phyloP scores from a whole-genome alignment of 2,888 invertebrate species.

The Diaprepes abbreviatus region DNA sequence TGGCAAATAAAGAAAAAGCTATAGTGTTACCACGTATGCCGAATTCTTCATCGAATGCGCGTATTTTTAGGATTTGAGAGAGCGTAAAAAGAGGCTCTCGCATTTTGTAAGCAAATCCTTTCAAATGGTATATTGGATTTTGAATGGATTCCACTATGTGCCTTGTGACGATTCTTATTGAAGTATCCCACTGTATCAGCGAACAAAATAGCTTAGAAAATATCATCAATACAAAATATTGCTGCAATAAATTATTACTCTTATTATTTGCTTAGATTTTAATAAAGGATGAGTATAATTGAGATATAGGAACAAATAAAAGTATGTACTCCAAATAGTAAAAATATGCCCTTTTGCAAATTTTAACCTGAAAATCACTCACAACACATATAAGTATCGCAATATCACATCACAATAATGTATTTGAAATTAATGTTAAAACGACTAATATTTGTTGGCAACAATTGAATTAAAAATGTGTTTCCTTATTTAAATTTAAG shows the following conservation, averaged over 20 bases:
- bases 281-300: too few relatives aligned
- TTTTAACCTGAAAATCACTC: too few relatives aligned
- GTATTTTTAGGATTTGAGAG: slow-evolving; percentile 67
- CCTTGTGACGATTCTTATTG: slow-evolving; percentile 45
- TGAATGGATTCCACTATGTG: slow-evolving; percentile 41
- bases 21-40: slow-evolving; percentile 42
- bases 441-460: too few relatives aligned
- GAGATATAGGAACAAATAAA: too few relatives aligned
- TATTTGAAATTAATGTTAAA: too few relatives aligned
- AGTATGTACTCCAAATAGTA: too few relatives aligned
- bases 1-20: slow-evolving; percentile 32
- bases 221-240: not conserved
- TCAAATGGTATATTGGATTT: slow-evolving; percentile 64
- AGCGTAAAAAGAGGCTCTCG: slow-evolving; percentile 64
- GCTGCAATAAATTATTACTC: not conserved
- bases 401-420: too few relatives aligned
- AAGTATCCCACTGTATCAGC: slow-evolving; percentile 30
- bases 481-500: too few relatives aligned
- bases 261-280: too few relatives aligned
- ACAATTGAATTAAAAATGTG: too few relatives aligned
- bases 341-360: too few relatives aligned
- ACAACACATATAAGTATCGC: too few relatives aligned
- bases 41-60: slow-evolving; percentile 65
- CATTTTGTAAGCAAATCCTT: slow-evolving; percentile 67
- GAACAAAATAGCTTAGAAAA: slow-evolving; percentile 26